Evolutionary conservation across 2,797 vertebrate species (phyloP), one percentile per base, ranked within the genome.

Genomic region (Falco columbarius): DNA sequence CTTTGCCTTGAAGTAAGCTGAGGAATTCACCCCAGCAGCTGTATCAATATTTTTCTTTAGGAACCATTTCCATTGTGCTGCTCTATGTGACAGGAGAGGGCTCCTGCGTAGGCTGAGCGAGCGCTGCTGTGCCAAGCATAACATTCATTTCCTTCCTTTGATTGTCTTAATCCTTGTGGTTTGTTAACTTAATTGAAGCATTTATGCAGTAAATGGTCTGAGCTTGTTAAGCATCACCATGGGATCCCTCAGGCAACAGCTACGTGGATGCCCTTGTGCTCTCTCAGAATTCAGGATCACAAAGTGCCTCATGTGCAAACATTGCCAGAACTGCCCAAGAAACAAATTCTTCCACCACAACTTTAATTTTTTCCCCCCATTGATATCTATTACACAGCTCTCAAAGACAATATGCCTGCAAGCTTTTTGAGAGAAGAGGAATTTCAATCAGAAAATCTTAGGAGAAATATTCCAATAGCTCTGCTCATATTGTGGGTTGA

Each of bases 161-260:
- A 75, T 72, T 96, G 76, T 23, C 63, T 86, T 93, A 93, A 91
- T 86, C 93, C 88, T 67, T 93, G 95, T 72, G 95, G 72, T 93
- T 96, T 91, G 75, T 82, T 85, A 61, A 56, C 30, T 88, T 88
- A 89, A 91, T 93, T 94, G 87, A 47, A 83, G 81, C 38, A 6
- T 55, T 94, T 71, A 75, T 36, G 59, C 68, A 46, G 44, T 32
- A 58, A 89, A 91, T 40, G 13, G 75, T 82, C 22, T 15, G 62
- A 79, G 67, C 71, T 66, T 56, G 68, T 79, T 80, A 72, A 71
- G 49, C 44, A 63, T 49, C 58, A 8, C 63, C 13, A 10, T 23
- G 58, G 32, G 76, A 74, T 93, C 90, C 95, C 87, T 93, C 63
- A n/a, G 95, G 87, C 81, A 54, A 82, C 54, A 63, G 29, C 29